Base-by-base conservation (phyloP, 2,888 invertebrate genomes). In the Napeogenes inachia region DNA sequence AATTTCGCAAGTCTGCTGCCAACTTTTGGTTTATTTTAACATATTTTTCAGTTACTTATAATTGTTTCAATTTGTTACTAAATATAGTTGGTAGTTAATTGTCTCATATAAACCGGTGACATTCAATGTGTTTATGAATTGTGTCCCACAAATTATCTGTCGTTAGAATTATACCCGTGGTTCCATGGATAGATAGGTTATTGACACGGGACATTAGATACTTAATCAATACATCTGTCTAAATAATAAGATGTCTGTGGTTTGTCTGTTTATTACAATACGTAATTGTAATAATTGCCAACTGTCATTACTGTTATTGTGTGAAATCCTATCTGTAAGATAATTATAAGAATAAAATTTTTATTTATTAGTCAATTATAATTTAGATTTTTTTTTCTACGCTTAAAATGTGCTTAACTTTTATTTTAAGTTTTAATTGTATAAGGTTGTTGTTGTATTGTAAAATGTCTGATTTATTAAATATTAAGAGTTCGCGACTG, bases 1-100 rank as follows among this genome's bases (percentile, higher is more conserved):
- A 73, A 75, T 75, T 76, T 73, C 74, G 69, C 21, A 62, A 57
- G 59, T 61, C 64, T 66, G 74, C 80, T 80, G 81, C 81, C 81
- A 76, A 70, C 74, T 75, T 74, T 46, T 58, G 61, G 61, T 68
- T 62, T 80, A 81, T 79, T 80, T 81, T 79, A 56, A 56, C 4
- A 54, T 56, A 58, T 21, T 54, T 56, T 54, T 54, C 30, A 56
- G 54, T 45, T 53, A 47, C 45, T 35, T 35, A 35, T 35, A 35
- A 35, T 35, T 5, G 35, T 35, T 35, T 35, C 35, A 3, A 35
- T 35, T 21, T 21, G 21, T 21, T 5, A 35, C 6, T 35, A 35
- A 35, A 35, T 35, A 35, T 5, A 2, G 35, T 3, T 5, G 6
- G 6, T 5, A 35, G 2, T 5, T 35, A 35, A 35, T 6, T 35